These are phyloP conservation scores for Zosterops japonicus DNA, from an alignment of 2,113 vertebrate species.

Conservation along the genomic window DNA sequence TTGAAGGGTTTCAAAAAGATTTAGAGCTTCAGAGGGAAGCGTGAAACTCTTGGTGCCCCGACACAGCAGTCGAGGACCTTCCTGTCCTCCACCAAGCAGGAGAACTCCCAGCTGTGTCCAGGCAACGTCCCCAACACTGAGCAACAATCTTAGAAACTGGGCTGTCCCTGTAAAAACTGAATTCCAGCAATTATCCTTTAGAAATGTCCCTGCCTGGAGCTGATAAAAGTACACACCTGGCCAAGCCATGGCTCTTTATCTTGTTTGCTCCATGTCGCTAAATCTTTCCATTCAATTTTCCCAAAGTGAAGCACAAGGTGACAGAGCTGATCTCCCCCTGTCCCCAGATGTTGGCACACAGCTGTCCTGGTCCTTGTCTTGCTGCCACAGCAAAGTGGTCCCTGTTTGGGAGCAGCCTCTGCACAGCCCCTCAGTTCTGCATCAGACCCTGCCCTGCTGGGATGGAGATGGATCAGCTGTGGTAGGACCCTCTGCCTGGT, in stretches of 20 bases:
- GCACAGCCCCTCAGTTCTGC: not conserved
- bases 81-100: not conserved
- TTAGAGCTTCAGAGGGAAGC: not conserved
- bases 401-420: not conserved
- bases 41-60: accelerated
- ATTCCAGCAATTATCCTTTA: not conserved
- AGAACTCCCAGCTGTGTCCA: not conserved
- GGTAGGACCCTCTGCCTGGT: too few relatives aligned
- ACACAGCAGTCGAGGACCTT: not conserved
- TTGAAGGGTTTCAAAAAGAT: not conserved
- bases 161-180: not conserved
- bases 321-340: too few relatives aligned
- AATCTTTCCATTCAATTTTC: not conserved
- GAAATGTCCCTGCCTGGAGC: not conserved
- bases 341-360: not conserved
- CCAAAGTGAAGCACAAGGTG: not conserved
- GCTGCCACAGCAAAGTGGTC: not conserved
- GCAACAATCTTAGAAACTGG: not conserved
- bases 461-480: not conserved
- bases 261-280: accelerated
- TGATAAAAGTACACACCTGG: not conserved
- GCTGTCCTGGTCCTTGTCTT: not conserved
- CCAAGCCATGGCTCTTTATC: not conserved
- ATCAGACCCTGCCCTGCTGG: not conserved
- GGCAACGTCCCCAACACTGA: accelerated